Evolutionary conservation across 2,797 vertebrate species (phyloP).

Genomic region (Melanotaenia nigrans): DNA sequence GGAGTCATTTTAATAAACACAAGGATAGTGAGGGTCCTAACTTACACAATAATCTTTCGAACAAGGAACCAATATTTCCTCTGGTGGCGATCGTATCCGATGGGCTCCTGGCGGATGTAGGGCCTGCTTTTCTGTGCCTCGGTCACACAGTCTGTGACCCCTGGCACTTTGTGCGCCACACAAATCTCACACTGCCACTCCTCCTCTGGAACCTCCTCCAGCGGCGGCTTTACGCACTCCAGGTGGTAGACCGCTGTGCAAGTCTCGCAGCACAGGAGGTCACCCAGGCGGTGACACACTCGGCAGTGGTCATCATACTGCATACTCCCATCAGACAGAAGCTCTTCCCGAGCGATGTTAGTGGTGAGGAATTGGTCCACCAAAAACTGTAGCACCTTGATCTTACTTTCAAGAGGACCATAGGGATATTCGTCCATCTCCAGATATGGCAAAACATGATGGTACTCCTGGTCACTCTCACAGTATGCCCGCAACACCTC

Average conservation of each 20-base stretch:
- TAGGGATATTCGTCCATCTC: conserved; percentile 95
- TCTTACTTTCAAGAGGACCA: conserved; percentile 91
- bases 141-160: conserved; percentile 93
- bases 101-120: conserved; percentile 94
- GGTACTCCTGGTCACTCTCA: conserved; percentile 95
- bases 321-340: conserved; percentile 97
- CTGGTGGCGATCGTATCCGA: conserved; percentile 94
- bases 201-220: conserved; percentile 95
- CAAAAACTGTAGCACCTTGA: conserved; percentile 96
- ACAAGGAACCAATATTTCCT: conserved; percentile 99
- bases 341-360: conserved; percentile 96
- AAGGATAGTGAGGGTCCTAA: conserved; percentile 43
- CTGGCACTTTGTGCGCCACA: conserved; percentile 94
- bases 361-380: conserved; percentile 98
- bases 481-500: conserved; percentile 98
- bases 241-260: conserved; percentile 98
- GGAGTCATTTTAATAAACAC: not conserved
- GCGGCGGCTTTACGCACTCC: conserved; percentile 96
- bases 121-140: conserved; percentile 96
- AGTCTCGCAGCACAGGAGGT: conserved; percentile 98
- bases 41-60: conserved; percentile 96
- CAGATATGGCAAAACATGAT: conserved; percentile 91
- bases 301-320: conserved; percentile 98
- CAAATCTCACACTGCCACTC: conserved; percentile 99
- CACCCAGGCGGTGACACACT: conserved; percentile 97